A percentile compares a stretch with the other conserved stretches of the same genome.
phyloP scores from a whole-genome alignment of 2,888 invertebrate genomes.

The Glyphotaelius pellucidus region DNA sequence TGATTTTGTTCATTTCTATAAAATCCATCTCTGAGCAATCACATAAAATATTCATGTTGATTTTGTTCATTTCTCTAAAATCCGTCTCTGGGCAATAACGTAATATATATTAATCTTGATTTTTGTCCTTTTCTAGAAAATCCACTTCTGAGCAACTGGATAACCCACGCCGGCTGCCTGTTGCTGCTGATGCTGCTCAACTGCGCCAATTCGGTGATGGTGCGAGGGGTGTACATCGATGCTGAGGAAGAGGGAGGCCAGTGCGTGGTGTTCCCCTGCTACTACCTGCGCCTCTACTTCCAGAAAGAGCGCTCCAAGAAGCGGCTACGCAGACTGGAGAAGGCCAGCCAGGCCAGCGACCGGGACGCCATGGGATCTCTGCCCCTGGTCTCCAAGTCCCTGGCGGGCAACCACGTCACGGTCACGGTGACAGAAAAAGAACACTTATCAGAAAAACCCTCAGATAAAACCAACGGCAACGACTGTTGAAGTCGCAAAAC shows the following conservation, averaged over 20 bases:
- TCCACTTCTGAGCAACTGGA: conserved; percentile 86
- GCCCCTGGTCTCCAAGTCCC: conserved; percentile 68
- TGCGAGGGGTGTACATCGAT: conserved; percentile 92
- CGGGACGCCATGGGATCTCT: conserved; percentile 69
- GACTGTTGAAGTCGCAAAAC: conserved; percentile 1
- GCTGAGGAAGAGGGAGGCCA: conserved; percentile 90
- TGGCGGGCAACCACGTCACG: conserved; percentile 53
- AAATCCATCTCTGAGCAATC: conserved; percentile 83
- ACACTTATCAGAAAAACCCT: neutral
- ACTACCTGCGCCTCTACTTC: conserved; percentile 88
- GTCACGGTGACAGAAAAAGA: conserved; percentile 41
- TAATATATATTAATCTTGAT: too few species aligned
- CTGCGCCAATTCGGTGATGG: conserved; percentile 91
- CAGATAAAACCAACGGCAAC: conserved; percentile 17
- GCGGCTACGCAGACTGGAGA: conserved; percentile 73
- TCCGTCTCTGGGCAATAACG: too few species aligned
- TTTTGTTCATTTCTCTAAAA: too few species aligned
- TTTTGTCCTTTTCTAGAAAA: conserved; percentile 77
- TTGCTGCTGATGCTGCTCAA: conserved; percentile 86
- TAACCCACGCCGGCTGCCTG: conserved; percentile 86
- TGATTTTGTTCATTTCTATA: conserved; percentile 75
- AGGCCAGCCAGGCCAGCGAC: conserved; percentile 69
- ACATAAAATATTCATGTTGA: too few species aligned
- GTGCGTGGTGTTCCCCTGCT: conserved; percentile 90
- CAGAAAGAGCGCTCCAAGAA: conserved; percentile 82